Conservation (phyloP, 2,113 vertebrate genomes). For the Pluvialis apricaria region DNA sequence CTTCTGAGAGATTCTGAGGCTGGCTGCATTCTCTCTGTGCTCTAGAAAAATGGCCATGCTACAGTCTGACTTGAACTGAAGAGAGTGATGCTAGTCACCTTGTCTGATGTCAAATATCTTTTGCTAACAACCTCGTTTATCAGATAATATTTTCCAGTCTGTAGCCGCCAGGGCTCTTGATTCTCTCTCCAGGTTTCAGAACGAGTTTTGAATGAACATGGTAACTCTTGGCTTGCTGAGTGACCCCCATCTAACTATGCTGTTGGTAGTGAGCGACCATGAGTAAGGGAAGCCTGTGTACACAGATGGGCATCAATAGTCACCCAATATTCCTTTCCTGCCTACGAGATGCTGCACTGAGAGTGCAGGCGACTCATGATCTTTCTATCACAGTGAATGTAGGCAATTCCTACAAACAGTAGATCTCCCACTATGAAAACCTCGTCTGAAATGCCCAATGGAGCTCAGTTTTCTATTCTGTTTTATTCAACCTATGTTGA, state of each 20-base stretch:
- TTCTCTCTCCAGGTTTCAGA: not conserved
- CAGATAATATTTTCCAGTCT: not conserved
- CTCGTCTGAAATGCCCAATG: not conserved
- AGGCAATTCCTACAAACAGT: not conserved
- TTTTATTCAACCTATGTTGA: not conserved
- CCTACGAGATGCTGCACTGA: not conserved
- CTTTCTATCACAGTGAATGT: not conserved
- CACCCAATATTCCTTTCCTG: not conserved
- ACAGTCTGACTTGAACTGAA: not conserved
- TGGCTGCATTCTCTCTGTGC: not conserved
- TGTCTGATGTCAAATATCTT: not conserved
- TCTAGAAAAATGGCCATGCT: not conserved
- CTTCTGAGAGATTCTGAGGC: not conserved
- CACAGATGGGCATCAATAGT: not conserved
- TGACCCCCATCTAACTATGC: accelerated
- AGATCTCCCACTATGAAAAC: not conserved
- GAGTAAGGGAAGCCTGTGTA: not conserved
- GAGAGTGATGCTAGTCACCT: not conserved
- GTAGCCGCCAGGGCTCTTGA: not conserved
- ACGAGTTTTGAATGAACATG: not conserved
- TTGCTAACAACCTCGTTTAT: not conserved
- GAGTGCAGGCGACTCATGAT: accelerated
- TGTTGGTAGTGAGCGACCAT: accelerated
- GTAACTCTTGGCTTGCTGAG: not conserved
- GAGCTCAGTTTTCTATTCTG: not conserved